Conservation (phyloP, 2,888 invertebrate species). For the Eurois occulta region DNA sequence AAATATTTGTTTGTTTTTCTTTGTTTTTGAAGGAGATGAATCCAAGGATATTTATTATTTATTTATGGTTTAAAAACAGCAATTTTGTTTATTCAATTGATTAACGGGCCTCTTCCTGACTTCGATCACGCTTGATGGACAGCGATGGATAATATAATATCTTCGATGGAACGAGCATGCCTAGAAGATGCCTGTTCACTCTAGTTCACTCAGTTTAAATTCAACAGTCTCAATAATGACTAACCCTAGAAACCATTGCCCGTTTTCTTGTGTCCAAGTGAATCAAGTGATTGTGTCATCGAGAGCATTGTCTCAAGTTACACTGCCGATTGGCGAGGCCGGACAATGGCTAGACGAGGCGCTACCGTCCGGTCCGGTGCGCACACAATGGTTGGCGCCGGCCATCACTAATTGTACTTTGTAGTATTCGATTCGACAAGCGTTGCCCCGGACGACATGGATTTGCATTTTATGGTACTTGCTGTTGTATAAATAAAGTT, state of each 20-base stretch:
- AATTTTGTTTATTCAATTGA: slow-evolving; percentile 6
- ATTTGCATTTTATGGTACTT: slow-evolving; percentile 47
- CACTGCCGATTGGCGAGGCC: slow-evolving; percentile 36
- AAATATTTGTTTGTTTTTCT: background rate
- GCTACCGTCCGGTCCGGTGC: slow-evolving; percentile 51
- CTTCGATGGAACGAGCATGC: background rate
- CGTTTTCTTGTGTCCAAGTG: slow-evolving; percentile 18
- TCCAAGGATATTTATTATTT: no score
- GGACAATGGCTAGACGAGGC: slow-evolving; percentile 63
- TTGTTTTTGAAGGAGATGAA: background rate
- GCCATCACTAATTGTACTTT: slow-evolving; percentile 55
- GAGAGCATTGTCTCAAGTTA: slow-evolving; percentile 54
- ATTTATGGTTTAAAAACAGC: background rate
- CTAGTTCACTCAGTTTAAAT: slow-evolving; percentile 20
- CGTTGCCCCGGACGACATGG: slow-evolving; percentile 30
- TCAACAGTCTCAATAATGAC: background rate
- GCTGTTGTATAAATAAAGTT: slow-evolving; percentile 5
- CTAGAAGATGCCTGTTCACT: background rate
- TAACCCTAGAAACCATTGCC: slow-evolving; percentile 17
- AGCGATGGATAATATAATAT: background rate
- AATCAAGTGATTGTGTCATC: slow-evolving; percentile 56
- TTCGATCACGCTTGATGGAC: background rate
- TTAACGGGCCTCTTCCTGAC: background rate
- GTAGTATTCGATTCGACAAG: slow-evolving; percentile 37
- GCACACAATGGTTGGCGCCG: slow-evolving; percentile 64